phyloP scores from a whole-genome alignment of 2,888 invertebrate genomes.

The Neria commutata region DNA sequence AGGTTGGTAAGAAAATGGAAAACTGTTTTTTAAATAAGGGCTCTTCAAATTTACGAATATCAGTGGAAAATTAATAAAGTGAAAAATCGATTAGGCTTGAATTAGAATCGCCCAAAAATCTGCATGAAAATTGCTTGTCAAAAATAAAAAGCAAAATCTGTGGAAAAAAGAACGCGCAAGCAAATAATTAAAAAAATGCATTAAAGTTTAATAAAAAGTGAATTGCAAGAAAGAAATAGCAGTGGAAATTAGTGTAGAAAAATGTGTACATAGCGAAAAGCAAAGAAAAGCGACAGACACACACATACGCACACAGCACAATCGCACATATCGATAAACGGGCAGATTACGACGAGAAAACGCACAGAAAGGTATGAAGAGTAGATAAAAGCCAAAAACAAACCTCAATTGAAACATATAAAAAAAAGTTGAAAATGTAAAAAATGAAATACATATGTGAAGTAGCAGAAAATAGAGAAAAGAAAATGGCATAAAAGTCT shows the following conservation, averaged over 20 bases:
- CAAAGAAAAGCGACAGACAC: conserved; percentile 23
- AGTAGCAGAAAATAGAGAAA: conserved; percentile 3
- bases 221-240: not conserved
- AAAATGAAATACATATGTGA: conserved; percentile 7
- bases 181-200: not conserved
- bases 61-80: no score
- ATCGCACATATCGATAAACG: not conserved
- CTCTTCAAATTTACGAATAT: no score
- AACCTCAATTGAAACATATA: conserved; percentile 8
- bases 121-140: not conserved
- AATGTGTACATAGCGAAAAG: conserved; percentile 39
- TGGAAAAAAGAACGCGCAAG: not conserved
- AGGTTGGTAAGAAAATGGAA: no score
- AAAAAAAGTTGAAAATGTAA: not conserved
- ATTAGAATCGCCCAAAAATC: not conserved
- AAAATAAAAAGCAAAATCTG: not conserved
- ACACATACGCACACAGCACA: conserved; percentile 9
- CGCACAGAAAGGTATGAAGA: conserved; percentile 9
- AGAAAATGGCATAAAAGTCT: conserved; percentile 12
- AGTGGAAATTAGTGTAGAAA: conserved; percentile 23
- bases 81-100: no score
- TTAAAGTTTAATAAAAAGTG: not conserved
- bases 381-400: conserved; percentile 18
- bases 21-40: no score
- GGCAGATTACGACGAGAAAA: conserved; percentile 18